Evolutionary conservation across 1,140 invertebrate species (phyloP), one percentile per base, ranked within the genome.

Genomic region (Scylla paramamosain): DNA sequence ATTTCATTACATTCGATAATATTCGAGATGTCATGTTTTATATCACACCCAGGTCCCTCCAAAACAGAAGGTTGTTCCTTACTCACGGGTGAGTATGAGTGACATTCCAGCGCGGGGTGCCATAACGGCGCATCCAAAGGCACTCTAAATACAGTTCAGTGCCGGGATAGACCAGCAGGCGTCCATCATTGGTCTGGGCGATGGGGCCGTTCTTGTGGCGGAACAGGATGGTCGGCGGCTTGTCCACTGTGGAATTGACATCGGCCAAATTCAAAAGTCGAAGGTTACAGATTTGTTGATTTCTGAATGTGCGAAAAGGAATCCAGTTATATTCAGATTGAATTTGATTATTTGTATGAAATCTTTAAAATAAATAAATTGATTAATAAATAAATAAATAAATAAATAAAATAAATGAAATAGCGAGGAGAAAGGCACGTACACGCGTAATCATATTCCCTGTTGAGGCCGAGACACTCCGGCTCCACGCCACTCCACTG

Each of bases 71-170:
- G 28, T 20, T n/a, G 3, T 59, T 59, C 16, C 16, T 25, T 46
- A 92, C 94, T 95, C 52, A 95, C 94, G 84, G 77, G 77, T 46
- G 52, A 12, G 91, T 52, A 96, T 98, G 98, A 86, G 97, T 98
- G 94, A 98, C 97, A 95, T 98, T 98, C 98, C 98, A 99, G 96
- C 98, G 98, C 0, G 98, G 98, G 96, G 98, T 98, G 0, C 98
- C 98, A 96, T 98, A 98, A 91, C 98, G 97, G 93, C 98, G 97
- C 97, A 98, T 98, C 98, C 98, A 99, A 0, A 99, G 97, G 96
- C 98, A 99, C 96, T 99, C 98, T 98, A 99, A 98, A 96, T 98
- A 98, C 32, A 99, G 97, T 10, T 98, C 98, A 0, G 98, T 98
- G 0, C 98, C 98, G 0, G 98, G 98, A 97, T 98, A 98, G 0